phyloP scores from a whole-genome alignment of 2,113 vertebrate species.

The Heterochromis multidens region DNA sequence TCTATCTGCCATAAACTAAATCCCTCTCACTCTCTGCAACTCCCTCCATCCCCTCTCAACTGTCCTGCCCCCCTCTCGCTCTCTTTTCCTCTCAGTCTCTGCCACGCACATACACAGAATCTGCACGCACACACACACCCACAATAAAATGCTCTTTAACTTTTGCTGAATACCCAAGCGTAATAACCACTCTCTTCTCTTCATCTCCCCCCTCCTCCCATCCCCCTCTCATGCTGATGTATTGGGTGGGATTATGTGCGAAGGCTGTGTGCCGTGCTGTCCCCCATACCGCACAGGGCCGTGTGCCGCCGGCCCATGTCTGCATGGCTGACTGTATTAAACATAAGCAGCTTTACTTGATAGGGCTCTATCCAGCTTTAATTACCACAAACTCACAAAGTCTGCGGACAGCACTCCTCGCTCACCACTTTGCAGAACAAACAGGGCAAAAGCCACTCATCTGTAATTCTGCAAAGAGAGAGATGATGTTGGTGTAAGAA shows the following conservation, averaged over 20 bases:
- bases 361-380: constrained; percentile 76
- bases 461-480: not conserved
- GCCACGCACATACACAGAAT: not conserved
- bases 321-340: constrained; percentile 76
- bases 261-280: constrained; percentile 32
- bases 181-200: constrained; percentile 7
- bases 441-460: constrained; percentile 38
- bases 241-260: constrained; percentile 67
- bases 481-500: not conserved
- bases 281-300: constrained; percentile 31
- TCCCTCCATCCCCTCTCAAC: constrained; percentile 31
- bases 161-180: constrained; percentile 53
- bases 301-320: constrained; percentile 41
- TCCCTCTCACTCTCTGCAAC: constrained; percentile 54
- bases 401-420: constrained; percentile 54
- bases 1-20: constrained; percentile 63
- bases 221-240: constrained; percentile 57
- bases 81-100: not conserved
- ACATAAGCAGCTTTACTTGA: constrained; percentile 81
- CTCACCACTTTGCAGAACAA: constrained; percentile 53
- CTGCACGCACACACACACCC: not conserved
- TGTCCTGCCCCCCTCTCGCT: not conserved
- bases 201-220: not conserved
- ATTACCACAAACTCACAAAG: constrained; percentile 76
- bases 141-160: constrained; percentile 61